Percentiles rank a stretch among this genome's conserved stretches.
These are phyloP conservation scores for Saimiri boliviensis DNA, from an alignment of 2,113 vertebrate species.

Conservation along the genomic window DNA sequence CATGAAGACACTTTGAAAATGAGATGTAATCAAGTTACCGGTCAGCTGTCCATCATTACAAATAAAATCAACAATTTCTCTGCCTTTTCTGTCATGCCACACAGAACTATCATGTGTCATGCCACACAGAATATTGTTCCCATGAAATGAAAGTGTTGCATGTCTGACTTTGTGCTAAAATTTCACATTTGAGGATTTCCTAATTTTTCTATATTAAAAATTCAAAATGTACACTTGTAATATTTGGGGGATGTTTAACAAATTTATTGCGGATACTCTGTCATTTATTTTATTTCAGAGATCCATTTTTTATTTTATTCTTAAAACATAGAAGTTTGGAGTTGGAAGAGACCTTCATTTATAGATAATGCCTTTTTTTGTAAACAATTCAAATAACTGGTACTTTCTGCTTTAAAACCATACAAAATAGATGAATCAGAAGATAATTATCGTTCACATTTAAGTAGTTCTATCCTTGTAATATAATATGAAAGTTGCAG, in stretches of 20 bases:
- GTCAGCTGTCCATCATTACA: not conserved
- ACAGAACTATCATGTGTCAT: not conserved
- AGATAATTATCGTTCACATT: not conserved
- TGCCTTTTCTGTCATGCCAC: not conserved
- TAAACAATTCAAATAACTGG: slow-evolving; percentile 38
- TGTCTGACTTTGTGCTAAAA: not conserved
- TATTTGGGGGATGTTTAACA: not conserved
- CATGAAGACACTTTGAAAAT: not conserved
- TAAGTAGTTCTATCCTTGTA: slow-evolving; percentile 8
- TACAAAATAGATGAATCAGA: not conserved
- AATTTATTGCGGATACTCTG: not conserved
- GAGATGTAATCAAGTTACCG: not conserved
- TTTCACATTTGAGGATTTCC: not conserved
- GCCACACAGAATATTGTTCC: not conserved
- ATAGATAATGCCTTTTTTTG: not conserved
- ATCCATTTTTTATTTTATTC: slow-evolving; percentile 23
- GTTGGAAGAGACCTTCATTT: not conserved
- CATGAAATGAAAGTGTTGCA: not conserved
- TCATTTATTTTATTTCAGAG: slow-evolving; percentile 47
- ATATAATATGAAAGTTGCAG: not conserved
- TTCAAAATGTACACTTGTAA: slow-evolving; percentile 32
- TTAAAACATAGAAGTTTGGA: slow-evolving; percentile 32
- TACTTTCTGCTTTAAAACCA: not conserved
- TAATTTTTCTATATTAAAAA: slow-evolving; percentile 13
- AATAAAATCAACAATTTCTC: slow-evolving; percentile 23